These are phyloP conservation scores for Emys orbicularis DNA, from an alignment of 2,797 vertebrate species.

Conservation along the genomic window DNA sequence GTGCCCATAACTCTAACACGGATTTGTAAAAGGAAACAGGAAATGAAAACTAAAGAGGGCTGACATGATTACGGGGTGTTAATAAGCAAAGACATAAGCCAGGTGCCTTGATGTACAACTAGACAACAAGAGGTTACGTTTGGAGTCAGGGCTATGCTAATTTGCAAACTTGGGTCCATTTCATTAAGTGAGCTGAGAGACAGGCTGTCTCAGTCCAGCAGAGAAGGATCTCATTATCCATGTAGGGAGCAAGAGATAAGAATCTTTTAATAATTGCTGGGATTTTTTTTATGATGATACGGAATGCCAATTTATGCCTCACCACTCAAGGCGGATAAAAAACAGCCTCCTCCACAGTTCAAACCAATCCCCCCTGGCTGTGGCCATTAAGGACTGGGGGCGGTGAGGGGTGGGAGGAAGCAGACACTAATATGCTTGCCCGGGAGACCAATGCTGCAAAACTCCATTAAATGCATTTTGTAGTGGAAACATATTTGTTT, in stretches of 20 bases:
- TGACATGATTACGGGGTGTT: slow-evolving; percentile 84
- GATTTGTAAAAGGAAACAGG: slow-evolving; percentile 77
- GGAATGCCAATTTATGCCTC: slow-evolving; percentile 87
- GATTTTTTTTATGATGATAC: slow-evolving; percentile 85
- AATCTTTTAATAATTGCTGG: slow-evolving; percentile 89
- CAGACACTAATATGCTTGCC: slow-evolving; percentile 78
- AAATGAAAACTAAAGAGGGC: slow-evolving; percentile 79
- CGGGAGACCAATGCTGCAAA: slow-evolving; percentile 68
- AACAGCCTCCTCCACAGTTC: slow-evolving; percentile 76
- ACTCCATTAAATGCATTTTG: slow-evolving; percentile 67
- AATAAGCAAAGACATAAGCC: slow-evolving; percentile 87
- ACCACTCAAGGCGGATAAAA: slow-evolving; percentile 76
- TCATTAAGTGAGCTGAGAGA: slow-evolving; percentile 87
- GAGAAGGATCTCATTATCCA: slow-evolving; percentile 88
- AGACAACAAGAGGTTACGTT: slow-evolving; percentile 85
- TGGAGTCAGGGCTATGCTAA: slow-evolving; percentile 83
- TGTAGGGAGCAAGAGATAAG: slow-evolving; percentile 87
- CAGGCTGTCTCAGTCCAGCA: slow-evolving; percentile 87
- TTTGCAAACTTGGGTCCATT: slow-evolving; percentile 85
- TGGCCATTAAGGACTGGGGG: slow-evolving; percentile 81
- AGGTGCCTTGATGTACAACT: slow-evolving; percentile 85
- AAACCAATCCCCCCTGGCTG: slow-evolving; percentile 70
- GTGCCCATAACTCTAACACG: slow-evolving; percentile 52
- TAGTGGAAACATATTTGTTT: slow-evolving; percentile 64
- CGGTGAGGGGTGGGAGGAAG: slow-evolving; percentile 34